Percentiles rank a stretch among this genome's conserved stretches.
These are phyloP conservation scores for Drosophila pachea DNA, from an alignment of 1,140 invertebrate genomes.

Conservation along the genomic window DNA sequence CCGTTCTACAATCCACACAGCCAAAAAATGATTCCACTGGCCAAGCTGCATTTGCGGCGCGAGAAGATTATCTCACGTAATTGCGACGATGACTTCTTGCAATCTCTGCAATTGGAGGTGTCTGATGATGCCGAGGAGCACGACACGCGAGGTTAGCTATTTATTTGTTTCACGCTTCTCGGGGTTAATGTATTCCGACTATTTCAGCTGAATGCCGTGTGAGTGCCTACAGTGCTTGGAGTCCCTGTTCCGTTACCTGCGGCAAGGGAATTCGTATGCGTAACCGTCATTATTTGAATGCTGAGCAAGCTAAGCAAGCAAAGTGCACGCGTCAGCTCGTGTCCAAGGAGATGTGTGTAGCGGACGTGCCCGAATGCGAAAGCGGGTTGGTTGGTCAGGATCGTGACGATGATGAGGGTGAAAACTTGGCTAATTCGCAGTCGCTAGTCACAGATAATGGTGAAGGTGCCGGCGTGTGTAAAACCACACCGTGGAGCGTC, in stretches of 20 bases:
- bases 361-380: slow-evolving; percentile 84
- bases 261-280: slow-evolving; percentile 93
- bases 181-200: not conserved
- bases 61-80: slow-evolving; percentile 86
- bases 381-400: slow-evolving; percentile 32
- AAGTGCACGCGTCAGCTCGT: slow-evolving; percentile 89
- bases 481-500: slow-evolving; percentile 85
- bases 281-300: slow-evolving; percentile 86
- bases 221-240: slow-evolving; percentile 87
- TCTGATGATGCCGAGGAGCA: slow-evolving; percentile 88
- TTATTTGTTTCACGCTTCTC: not conserved
- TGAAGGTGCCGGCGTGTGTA: slow-evolving; percentile 82
- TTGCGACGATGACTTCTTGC: slow-evolving; percentile 85
- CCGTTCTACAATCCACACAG: slow-evolving; percentile 93
- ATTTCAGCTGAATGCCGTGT: slow-evolving; percentile 88
- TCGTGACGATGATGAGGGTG: slow-evolving; percentile 76
- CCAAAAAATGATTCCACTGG: slow-evolving; percentile 89
- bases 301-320: slow-evolving; percentile 87
- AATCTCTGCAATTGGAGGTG: slow-evolving; percentile 82
- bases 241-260: slow-evolving; percentile 90
- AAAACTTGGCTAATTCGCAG: slow-evolving; percentile 72
- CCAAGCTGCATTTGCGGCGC: slow-evolving; percentile 85
- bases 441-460: slow-evolving; percentile 67
- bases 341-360: slow-evolving; percentile 93
- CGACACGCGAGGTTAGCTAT: slow-evolving; percentile 83